phyloP scores from a whole-genome alignment of 2,113 vertebrate species.

The Cheilinus undulatus region DNA sequence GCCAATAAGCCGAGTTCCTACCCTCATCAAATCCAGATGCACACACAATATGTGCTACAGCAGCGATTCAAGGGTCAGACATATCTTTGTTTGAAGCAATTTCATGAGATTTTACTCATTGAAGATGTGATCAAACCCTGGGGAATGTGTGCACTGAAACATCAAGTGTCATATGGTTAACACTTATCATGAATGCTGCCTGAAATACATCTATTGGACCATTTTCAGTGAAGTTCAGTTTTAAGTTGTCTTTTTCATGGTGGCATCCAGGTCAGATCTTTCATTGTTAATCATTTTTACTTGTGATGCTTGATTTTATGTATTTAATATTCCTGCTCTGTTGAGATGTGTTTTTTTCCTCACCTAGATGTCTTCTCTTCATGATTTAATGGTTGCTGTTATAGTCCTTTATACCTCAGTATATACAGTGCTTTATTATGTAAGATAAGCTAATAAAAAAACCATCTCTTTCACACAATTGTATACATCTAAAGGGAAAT shows the following conservation, averaged over 20 bases:
- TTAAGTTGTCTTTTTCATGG: neutral
- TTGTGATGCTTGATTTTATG: constrained; percentile 4
- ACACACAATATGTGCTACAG: constrained; percentile 3
- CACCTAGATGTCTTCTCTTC: neutral
- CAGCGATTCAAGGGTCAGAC: constrained; percentile 25
- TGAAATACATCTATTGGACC: constrained; percentile 20
- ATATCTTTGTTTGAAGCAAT: constrained; percentile 3
- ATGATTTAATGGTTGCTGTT: neutral
- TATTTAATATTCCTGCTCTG: neutral
- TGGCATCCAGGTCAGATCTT: constrained; percentile 20
- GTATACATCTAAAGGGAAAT: constrained; percentile 1
- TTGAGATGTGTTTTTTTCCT: neutral
- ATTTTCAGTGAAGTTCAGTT: neutral
- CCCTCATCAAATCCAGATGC: constrained; percentile 3
- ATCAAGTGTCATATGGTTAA: constrained; percentile 2
- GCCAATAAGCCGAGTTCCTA: neutral
- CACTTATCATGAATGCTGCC: neutral
- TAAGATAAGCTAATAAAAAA: neutral
- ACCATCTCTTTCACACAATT: neutral
- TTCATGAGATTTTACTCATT: constrained; percentile 28
- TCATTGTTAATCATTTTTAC: neutral
- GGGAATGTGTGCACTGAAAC: neutral
- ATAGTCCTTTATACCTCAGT: neutral
- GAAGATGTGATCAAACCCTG: constrained; percentile 48
- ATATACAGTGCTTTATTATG: neutral